A percentile compares a stretch with the other conserved stretches of the same genome.
These are phyloP conservation scores for Diachasmimorpha longicaudata DNA, from an alignment of 1,140 invertebrate species.

Conservation along the genomic window DNA sequence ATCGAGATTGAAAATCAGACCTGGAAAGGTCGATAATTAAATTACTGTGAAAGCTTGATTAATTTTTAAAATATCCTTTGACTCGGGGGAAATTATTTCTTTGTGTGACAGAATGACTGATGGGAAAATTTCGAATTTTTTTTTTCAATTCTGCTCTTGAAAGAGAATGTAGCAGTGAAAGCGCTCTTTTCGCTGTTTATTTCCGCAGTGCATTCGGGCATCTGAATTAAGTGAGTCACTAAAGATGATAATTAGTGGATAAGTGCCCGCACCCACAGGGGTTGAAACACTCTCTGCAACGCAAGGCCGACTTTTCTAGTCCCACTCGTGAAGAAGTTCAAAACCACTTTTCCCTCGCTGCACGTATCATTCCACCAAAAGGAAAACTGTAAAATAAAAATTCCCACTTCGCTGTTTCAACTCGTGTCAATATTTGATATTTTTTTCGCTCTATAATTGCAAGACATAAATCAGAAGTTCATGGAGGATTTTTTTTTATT, in stretches of 20 bases:
- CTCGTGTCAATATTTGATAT: neutral
- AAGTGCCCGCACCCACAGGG: conserved; percentile 37
- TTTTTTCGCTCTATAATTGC: neutral
- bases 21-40: too few species aligned
- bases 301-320: conserved; percentile 54
- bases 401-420: too few species aligned
- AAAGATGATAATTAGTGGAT: conserved; percentile 60
- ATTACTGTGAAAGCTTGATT: too few species aligned
- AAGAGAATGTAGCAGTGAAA: too few species aligned
- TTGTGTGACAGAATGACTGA: too few species aligned
- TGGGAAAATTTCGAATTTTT: too few species aligned
- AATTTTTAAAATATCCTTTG: too few species aligned
- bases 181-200: too few species aligned
- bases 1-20: too few species aligned
- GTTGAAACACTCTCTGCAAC: conserved; percentile 51
- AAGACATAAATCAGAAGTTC: neutral
- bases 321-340: conserved; percentile 41
- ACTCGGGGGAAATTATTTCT: too few species aligned
- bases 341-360: neutral
- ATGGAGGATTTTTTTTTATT: conserved; percentile 15
- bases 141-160: too few species aligned
- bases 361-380: neutral
- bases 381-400: neutral
- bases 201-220: conserved; percentile 47
- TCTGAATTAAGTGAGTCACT: conserved; percentile 52